These are phyloP conservation scores for Priocnemis perturbator DNA, from an alignment of 2,888 invertebrate species.

Conservation along the genomic window DNA sequence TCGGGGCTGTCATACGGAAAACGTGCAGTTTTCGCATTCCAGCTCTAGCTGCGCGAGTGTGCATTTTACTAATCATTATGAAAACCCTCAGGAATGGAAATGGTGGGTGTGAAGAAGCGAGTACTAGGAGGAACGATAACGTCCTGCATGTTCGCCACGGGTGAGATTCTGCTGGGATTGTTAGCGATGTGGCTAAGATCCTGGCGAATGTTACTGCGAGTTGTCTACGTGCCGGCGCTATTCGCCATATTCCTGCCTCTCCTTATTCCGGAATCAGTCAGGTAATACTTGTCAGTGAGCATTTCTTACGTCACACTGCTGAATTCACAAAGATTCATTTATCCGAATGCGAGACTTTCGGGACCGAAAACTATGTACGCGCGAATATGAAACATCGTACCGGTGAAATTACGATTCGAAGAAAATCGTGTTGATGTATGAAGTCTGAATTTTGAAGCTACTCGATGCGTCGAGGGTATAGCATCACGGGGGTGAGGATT, in stretches of 20 bases:
- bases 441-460: too few species aligned
- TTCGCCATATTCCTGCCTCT: conserved; percentile 82
- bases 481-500: too few species aligned
- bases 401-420: too few species aligned
- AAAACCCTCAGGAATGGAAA: conserved; percentile 80
- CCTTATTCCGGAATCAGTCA: conserved; percentile 83
- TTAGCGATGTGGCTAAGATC: conserved; percentile 82
- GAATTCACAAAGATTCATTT: neutral
- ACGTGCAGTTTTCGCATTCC: too few species aligned
- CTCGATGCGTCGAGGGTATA: neutral
- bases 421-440: too few species aligned
- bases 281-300: conserved; percentile 49
- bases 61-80: too few species aligned
- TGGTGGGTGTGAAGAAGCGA: conserved; percentile 85
- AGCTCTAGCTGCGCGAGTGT: too few species aligned
- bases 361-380: too few species aligned
- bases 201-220: conserved; percentile 83
- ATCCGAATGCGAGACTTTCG: neutral
- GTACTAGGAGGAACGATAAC: conserved; percentile 84
- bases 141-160: conserved; percentile 83
- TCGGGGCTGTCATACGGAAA: too few species aligned
- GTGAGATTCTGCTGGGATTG: conserved; percentile 82
- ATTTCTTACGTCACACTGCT: conserved; percentile 6
- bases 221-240: conserved; percentile 82
- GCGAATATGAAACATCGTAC: too few species aligned